Base-by-base conservation (phyloP, 2,888 invertebrate genomes). In the Meta bourneti region DNA sequence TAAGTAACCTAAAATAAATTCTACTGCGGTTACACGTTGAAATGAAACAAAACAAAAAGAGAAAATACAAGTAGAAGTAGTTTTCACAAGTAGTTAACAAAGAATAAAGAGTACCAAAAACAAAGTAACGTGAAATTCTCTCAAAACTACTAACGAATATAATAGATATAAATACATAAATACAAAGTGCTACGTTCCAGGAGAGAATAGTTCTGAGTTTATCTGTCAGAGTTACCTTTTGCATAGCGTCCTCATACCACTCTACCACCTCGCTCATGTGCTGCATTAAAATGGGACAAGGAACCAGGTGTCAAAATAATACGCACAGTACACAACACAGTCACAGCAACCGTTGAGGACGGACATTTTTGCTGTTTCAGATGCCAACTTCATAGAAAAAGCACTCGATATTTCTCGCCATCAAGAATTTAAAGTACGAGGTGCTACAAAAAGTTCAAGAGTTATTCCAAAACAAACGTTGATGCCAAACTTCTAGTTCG, bases 251-350 rank as follows among this genome's bases (percentile, higher is more conserved):
- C 89, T 92, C 93, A 90, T 93, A 93, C 93, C 93, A 93, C 72
- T 93, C 93, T 72, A 93, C 86, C 82, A 93, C 93, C 69, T 93
- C 93, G 85, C 93, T 93, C 93, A 93, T 93, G 86, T 93, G 93
- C 93, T 93, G 93, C 93, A 90, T 92, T 91, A 70, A 86, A 88
- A 89, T 78, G 88, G 92, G 87, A 92, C 82, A 92, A 92, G 92
- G 92, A 92, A 92, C 81, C 80, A 85, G 80, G 89, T 89, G 92
- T 92, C 74, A 92, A 92, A 92, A 91, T 61, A 78, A 72, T 52
- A 74, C 74, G 71, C 34, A 88, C 20, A 90, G 70, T 78, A 87
- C 87, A 91, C 87, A 87, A 82, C 71, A 91, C 79, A 82, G 77
- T 81, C 61, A 85, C 51, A 71, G 78, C 52, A 54, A 80, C 75